Conservation (phyloP, 2,797 vertebrate genomes). For the Monodelphis domestica region DNA sequence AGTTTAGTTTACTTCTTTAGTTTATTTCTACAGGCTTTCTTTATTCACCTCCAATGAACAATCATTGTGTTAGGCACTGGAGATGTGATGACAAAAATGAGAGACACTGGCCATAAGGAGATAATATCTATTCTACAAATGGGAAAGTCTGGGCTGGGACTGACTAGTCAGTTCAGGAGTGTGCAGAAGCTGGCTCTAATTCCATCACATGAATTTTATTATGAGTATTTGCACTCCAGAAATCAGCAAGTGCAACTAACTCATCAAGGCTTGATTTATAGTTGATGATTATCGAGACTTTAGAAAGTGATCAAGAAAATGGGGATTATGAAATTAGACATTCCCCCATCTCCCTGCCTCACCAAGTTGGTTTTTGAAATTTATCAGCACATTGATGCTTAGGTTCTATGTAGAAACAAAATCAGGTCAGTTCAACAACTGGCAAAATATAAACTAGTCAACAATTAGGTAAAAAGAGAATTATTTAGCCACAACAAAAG, state of each 20-base stretch:
- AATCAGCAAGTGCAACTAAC: neutral
- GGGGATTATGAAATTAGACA: too few relatives aligned
- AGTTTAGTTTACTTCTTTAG: too few relatives aligned
- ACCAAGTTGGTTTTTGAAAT: neutral
- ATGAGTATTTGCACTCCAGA: neutral
- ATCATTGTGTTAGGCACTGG: neutral
- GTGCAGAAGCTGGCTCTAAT: neutral
- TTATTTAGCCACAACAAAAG: neutral
- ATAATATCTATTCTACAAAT: neutral
- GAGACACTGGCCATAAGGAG: neutral
- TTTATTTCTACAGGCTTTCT: neutral
- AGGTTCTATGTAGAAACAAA: neutral
- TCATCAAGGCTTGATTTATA: neutral
- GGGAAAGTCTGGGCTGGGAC: neutral
- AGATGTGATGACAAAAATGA: neutral
- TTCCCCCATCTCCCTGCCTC: neutral
- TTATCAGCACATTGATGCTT: neutral
- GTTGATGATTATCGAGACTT: neutral
- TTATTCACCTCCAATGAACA: neutral
- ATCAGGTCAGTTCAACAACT: neutral
- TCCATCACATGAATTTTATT: neutral
- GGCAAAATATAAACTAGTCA: neutral
- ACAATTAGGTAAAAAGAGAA: neutral
- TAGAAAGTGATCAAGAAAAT: neutral
- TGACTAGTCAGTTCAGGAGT: neutral